A percentile compares a stretch with the other conserved stretches of the same genome.
Conservation (phyloP, 2,888 invertebrate genomes). For the Homarus gammarus region DNA sequence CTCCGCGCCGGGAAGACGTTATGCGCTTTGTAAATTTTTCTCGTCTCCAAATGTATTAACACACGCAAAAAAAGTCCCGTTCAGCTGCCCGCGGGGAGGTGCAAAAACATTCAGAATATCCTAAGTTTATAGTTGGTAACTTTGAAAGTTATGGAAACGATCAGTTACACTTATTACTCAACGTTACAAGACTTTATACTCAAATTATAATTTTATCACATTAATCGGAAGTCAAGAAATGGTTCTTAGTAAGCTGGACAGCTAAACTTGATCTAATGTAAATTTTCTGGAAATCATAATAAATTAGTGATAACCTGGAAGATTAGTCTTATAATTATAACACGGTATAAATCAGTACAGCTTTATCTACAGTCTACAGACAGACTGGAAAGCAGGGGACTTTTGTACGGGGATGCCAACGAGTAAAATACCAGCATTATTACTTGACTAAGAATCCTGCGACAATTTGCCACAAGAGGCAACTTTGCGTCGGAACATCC, state of each 20-base stretch:
- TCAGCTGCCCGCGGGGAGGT: conserved; percentile 38
- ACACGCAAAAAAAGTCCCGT: neutral
- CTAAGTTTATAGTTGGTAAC: conserved; percentile 15
- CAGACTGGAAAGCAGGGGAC: conserved; percentile 9
- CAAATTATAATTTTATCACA: conserved; percentile 34
- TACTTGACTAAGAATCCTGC: neutral
- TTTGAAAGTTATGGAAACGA: conserved; percentile 18
- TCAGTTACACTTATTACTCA: conserved; percentile 16
- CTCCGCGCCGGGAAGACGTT: neutral
- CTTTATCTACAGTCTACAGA: neutral
- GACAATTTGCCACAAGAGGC: neutral
- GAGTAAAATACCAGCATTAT: conserved; percentile 4
- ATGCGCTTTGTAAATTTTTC: neutral
- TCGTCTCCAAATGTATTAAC: conserved; percentile 6
- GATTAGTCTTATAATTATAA: neutral
- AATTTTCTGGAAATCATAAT: neutral
- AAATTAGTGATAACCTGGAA: neutral
- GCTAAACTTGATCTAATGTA: conserved; percentile 1
- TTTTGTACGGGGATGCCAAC: neutral
- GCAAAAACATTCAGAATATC: conserved; percentile 45
- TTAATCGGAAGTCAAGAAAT: conserved; percentile 18
- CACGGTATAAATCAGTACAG: conserved; percentile 11
- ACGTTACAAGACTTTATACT: conserved; percentile 10
- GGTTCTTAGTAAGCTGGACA: conserved; percentile 13
- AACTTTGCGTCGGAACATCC: neutral